Percentiles rank a stretch among this genome's conserved stretches.
These are phyloP conservation scores for Nannoperca australis DNA, from an alignment of 2,797 vertebrate species.

Conservation along the genomic window DNA sequence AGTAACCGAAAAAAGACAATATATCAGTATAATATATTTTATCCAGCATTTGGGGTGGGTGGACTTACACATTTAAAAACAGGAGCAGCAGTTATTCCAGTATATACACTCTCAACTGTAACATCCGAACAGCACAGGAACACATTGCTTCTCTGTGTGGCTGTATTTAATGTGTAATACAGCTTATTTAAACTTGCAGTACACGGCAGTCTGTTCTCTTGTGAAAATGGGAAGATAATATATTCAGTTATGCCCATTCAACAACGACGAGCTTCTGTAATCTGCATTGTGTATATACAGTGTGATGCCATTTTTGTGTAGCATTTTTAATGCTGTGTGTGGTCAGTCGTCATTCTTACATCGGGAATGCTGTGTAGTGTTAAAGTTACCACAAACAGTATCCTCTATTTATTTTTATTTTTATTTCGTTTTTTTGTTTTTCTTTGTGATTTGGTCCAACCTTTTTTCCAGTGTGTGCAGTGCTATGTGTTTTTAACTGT, in stretches of 20 bases:
- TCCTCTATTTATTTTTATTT: constrained; percentile 46
- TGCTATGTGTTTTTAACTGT: constrained; percentile 83
- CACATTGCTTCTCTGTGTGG: constrained; percentile 82
- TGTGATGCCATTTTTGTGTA: constrained; percentile 85
- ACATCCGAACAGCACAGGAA: constrained; percentile 83
- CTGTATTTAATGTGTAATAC: constrained; percentile 80
- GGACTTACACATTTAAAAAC: constrained; percentile 74
- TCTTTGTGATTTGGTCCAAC: constrained; percentile 79
- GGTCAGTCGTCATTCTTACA: constrained; percentile 80
- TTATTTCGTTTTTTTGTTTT: constrained; percentile 38
- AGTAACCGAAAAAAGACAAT: constrained; percentile 86
- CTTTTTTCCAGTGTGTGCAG: constrained; percentile 80
- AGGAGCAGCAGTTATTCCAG: constrained; percentile 80
- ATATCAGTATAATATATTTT: constrained; percentile 85
- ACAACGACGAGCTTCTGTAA: constrained; percentile 79
- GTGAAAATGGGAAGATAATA: constrained; percentile 78
- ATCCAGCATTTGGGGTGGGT: constrained; percentile 80
- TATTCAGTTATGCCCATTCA: constrained; percentile 75
- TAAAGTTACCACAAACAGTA: constrained; percentile 77
- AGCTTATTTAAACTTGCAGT: constrained; percentile 79
- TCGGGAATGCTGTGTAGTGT: constrained; percentile 83
- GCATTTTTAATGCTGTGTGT: constrained; percentile 83
- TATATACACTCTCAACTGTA: constrained; percentile 78
- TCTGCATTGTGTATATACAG: constrained; percentile 85
- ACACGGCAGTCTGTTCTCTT: constrained; percentile 67